Percentiles rank a stretch among this genome's conserved stretches.
Evolutionary conservation across 2,888 invertebrate species (phyloP).

Genomic region (Tridacna crocea): DNA sequence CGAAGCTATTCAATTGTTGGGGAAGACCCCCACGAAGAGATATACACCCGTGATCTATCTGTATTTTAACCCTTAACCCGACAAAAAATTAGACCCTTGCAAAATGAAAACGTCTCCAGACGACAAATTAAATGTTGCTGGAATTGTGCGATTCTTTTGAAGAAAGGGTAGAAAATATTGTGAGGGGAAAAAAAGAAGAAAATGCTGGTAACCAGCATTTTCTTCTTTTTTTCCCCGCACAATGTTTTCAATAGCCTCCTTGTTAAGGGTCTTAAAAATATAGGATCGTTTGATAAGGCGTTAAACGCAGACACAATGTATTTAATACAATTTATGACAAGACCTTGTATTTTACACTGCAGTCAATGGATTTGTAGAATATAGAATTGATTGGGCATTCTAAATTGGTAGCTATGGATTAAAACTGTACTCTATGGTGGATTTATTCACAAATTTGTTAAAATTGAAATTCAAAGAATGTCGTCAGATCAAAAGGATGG

Average conservation of each 20-base stretch:
- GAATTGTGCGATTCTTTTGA: no score
- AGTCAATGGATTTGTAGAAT: not conserved
- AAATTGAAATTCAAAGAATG: not conserved
- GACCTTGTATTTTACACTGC: not conserved
- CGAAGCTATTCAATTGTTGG: constrained; percentile 25
- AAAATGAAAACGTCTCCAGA: not conserved
- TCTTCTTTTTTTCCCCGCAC: no score
- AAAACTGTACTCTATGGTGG: not conserved
- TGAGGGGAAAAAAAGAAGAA: no score
- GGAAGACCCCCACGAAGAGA: constrained; percentile 56
- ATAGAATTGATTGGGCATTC: not conserved
- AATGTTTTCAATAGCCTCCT: no score
- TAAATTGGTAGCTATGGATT: not conserved
- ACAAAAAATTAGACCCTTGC: not conserved
- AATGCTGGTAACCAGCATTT: no score
- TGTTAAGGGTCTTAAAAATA: no score
- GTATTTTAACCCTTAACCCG: constrained; percentile 39
- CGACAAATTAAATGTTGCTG: not conserved
- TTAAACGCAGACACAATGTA: constrained; percentile 2
- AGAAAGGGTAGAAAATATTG: no score
- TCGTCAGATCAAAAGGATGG: not conserved
- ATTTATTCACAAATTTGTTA: not conserved
- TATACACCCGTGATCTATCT: constrained; percentile 37
- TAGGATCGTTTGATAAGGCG: no score
- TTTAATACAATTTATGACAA: constrained; percentile 3